A percentile compares a stretch with the other conserved stretches of the same genome.
These are phyloP conservation scores for Phylloscopus trochiloides DNA, from an alignment of 2,113 vertebrate genomes.

Conservation along the genomic window DNA sequence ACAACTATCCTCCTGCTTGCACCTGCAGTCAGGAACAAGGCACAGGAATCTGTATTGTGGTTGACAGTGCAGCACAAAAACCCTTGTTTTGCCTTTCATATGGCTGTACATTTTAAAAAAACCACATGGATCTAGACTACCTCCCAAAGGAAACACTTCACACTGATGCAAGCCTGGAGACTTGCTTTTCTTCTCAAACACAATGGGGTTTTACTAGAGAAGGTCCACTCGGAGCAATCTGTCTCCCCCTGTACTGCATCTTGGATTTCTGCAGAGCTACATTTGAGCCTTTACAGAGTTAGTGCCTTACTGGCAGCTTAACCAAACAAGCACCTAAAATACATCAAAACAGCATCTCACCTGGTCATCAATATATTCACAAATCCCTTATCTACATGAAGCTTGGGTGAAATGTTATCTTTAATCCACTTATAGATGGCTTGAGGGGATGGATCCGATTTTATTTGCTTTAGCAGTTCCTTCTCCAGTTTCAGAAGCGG, in stretches of 20 bases:
- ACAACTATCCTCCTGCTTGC: rapidly evolving
- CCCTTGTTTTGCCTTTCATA: background rate
- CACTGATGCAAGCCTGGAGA: background rate
- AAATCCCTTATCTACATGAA: slow-evolving; percentile 98
- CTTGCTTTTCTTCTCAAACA: background rate
- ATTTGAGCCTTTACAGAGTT: rapidly evolving
- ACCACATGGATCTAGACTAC: rapidly evolving
- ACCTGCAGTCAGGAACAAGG: rapidly evolving
- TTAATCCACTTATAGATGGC: slow-evolving; percentile 99
- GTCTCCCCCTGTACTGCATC: rapidly evolving
- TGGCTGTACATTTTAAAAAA: rapidly evolving
- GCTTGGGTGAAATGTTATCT: slow-evolving; percentile 97
- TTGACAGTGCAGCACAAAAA: rapidly evolving
- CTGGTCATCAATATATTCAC: slow-evolving; percentile 99
- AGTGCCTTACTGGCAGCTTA: rapidly evolving
- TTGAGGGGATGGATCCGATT: slow-evolving; percentile 95
- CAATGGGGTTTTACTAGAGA: rapidly evolving
- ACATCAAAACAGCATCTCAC: slow-evolving; percentile 57
- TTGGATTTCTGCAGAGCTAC: background rate
- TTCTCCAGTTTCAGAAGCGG: slow-evolving; percentile 98
- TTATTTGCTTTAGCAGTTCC: slow-evolving; percentile 95
- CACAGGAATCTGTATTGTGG: rapidly evolving
- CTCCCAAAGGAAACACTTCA: background rate
- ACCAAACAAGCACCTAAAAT: rapidly evolving
- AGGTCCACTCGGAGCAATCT: rapidly evolving